Evolutionary conservation across 2,113 vertebrate species (phyloP), one percentile per base, ranked within the genome.

Genomic region (Cyphomyrus plagiostoma): DNA sequence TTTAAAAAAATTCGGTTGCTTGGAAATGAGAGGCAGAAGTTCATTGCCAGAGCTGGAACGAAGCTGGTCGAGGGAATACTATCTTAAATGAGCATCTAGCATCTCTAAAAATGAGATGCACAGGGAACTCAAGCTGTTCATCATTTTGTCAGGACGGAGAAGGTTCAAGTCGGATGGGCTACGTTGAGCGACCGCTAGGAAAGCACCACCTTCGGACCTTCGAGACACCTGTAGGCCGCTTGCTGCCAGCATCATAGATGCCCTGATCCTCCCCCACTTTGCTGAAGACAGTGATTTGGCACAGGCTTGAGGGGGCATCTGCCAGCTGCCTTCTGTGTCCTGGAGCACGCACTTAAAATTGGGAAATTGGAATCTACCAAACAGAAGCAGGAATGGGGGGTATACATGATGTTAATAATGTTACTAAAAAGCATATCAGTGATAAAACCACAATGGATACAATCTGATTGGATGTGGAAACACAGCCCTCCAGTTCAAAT

Each of bases 401-500:
- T 7, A 11, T 19, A n/a, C 45, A 19, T 10, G 8, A 23, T 23
- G 82, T 10, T 48, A 84, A 84, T 48, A 46, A 45, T 83, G 7
- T 45, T 83, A 48, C 6, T 48, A n/a, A 80, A 19, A 19, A 80
- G n/a, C 26, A 30, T 1, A 70, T 70, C 26, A 30, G 35, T 19
- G 74, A 19, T 42, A 42, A 77, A 77, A 9, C 45, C 17, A 46
- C 83, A 26, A 49, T 86, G 23, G n/a, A 26, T 50, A 26, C 83
- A 86, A 86, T 17, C 21, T 86, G 45, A 86, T 49, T 48, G 74
- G 48, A 45, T 50, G 83, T 86, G 45, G 23, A 86, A 50, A 62
- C 23, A 90, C 19, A 45, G n/a, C 88, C 6, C 89, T 90, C 13
- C 58, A 86, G 45, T 88, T 91, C 85, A 90, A 53, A 87, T 50